Base-by-base conservation (phyloP, 2,888 invertebrate species). In the Nomada goodeniana region DNA sequence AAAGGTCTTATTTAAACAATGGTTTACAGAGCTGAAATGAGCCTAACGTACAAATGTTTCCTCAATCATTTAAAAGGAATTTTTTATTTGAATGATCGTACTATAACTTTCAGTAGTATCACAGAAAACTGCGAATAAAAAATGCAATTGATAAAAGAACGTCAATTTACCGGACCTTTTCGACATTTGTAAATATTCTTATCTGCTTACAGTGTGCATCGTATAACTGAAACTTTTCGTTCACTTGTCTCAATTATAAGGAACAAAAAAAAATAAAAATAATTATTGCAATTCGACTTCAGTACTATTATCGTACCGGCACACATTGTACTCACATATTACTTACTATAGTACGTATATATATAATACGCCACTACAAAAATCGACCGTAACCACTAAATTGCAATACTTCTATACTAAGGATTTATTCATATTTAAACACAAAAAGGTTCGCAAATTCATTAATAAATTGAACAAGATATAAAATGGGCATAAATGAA, bases 161-260 rank as follows among this genome's bases (percentile, higher is more conserved):
- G 47, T 52, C 55, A 55, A 53, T 73, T 29, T 75, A 68, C 61
- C 26, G 52, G 80, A 76, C 60, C 52, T 82, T 77, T 76, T 71
- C 60, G 73, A 42, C 64, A 59, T 80, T 79, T 89, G 85, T 89
- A 87, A 79, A 89, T 88, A 88, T 80, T 74, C 74, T 85, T 79
- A 70, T 82, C 82, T 82, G 83, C 89, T 82, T 88, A 88, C 81
- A 78, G 68, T 88, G 82, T 87, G 87, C 85, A 80, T 86, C 78
- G 65, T 85, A 83, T 79, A 81, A 82, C 80, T 82, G 83, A 79
- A 76, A 84, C 83, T 76, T 83, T 85, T 87, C 85, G 85, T 87
- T 88, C 82, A 73, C 71, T 82, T 74, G 70, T 80, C 77, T 69
- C 72, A 67, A 36, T 88, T 86, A 82, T 74, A 52, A 85, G 72